Evolutionary conservation across 2,888 invertebrate species (phyloP), one percentile per base, ranked within the genome.

Genomic region (Dolomedes plantarius): DNA sequence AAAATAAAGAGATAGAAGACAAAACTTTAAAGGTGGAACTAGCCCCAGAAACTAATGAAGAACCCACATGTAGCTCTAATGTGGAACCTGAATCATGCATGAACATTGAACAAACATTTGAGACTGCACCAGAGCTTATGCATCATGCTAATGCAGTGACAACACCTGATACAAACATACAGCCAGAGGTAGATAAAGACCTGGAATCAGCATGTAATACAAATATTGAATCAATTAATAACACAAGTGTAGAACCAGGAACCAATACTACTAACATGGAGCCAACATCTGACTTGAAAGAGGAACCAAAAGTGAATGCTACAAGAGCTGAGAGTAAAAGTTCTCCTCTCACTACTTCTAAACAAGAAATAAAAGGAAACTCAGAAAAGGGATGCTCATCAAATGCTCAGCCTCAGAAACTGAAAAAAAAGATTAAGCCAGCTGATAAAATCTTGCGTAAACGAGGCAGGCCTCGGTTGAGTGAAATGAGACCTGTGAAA

Each of bases 391-490:
- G 62, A 11, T 19, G 11, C 19, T 11, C n/a, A 27, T n/a, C 23
- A 62, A 62, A 62, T 13, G 23, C 11, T 9, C 23, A 23, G 62
- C 27, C 62, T 62, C 68, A 29, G 23, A 83, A 83, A 41, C 83
- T 68, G 28, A 81, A 41, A 1, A 28, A 23, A 0, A 76, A 46
- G 64, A 16, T 27, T 6, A 31, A 62, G 16, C 32, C 69, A 28
- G 28, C 56, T 5, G 68, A 29, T 28, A 56, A 39, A 13, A 62
- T 67, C 23, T n/a, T 73, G 19, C 71, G 71, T 5, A 64, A 64
- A 3, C 65, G 83, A 23, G 77, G 83, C 0, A 39, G 83, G 1
- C 77, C 77, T 13, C 67, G 77, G 1, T n/a, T 72, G 13, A 28
- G 27, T 31, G 77, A 77, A 29, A 41, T 23, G n/a, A 67, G 28